Conservation (phyloP, 2,888 invertebrate genomes). For the Cephonodes hylas region DNA sequence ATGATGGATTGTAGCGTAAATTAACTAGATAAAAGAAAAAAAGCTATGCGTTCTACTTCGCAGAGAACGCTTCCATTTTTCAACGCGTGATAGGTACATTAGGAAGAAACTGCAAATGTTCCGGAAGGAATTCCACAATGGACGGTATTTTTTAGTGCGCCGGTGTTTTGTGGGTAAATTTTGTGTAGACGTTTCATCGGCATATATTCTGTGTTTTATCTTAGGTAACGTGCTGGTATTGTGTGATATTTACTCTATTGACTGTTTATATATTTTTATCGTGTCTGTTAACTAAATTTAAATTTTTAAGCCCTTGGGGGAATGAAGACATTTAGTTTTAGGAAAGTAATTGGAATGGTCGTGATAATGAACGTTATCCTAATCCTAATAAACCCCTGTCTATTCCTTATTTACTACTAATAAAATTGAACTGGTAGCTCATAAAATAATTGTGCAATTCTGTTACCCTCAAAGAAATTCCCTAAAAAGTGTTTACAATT, state of each 20-base stretch:
- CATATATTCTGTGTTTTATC: not conserved
- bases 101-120: conserved; percentile 59
- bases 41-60: conserved; percentile 25
- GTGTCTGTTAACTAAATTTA: no score
- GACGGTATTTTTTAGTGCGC: conserved; percentile 34
- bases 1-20: conserved; percentile 49
- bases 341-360: no score
- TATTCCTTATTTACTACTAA: no score
- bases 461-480: not conserved
- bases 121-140: conserved; percentile 48
- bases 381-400: no score
- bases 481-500: not conserved
- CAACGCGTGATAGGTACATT: conserved; percentile 60
- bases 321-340: no score
- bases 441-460: not conserved
- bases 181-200: not conserved
- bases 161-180: conserved; percentile 21
- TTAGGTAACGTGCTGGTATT: not conserved
- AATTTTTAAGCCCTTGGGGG: no score
- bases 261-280: no score
- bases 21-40: conserved; percentile 37
- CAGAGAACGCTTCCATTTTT: conserved; percentile 51
- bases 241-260: no score
- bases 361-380: no score
- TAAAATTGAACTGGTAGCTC: not conserved